Conservation (phyloP, 1,140 invertebrate genomes). For the Brachionus rotundiformis region DNA sequence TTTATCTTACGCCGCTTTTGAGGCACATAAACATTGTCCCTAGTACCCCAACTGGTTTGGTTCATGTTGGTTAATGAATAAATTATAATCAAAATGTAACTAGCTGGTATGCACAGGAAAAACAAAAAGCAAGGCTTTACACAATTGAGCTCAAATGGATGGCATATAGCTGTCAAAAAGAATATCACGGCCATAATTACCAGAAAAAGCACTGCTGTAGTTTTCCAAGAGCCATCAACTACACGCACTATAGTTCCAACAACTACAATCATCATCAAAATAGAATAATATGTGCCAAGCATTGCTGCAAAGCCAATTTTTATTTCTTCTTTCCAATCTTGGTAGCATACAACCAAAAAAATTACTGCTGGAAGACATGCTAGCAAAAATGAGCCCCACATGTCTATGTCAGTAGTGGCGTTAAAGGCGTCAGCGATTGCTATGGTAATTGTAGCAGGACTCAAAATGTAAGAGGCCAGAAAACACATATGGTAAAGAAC, state of each 20-base stretch:
- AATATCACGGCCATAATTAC: conserved; percentile 62
- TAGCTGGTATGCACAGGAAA: conserved; percentile 86
- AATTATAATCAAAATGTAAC: conserved; percentile 87
- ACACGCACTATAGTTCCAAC: conserved; percentile 60
- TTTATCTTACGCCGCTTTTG: conserved; percentile 46
- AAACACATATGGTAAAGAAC: conserved; percentile 58
- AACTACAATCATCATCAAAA: conserved; percentile 62
- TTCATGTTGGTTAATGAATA: conserved; percentile 88
- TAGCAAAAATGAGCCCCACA: conserved; percentile 64
- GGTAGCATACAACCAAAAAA: conserved; percentile 66
- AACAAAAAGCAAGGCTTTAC: conserved; percentile 78
- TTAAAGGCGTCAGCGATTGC: conserved; percentile 71
- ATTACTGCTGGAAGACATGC: conserved; percentile 66
- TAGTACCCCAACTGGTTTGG: conserved; percentile 84
- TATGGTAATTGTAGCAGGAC: conserved; percentile 71
- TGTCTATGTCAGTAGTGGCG: conserved; percentile 67
- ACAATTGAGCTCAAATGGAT: conserved; percentile 72
- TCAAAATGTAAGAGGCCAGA: conserved; percentile 68
- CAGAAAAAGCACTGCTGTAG: conserved; percentile 59
- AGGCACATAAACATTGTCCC: conserved; percentile 67
- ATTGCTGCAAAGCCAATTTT: conserved; percentile 57
- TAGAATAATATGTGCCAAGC: conserved; percentile 58
- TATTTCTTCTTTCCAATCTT: conserved; percentile 66
- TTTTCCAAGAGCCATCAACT: conserved; percentile 58
- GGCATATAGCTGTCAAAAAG: conserved; percentile 73